Evolutionary conservation across 92 coral and sea anemone species (phyloP), one percentile per base, ranked within the genome.

Genomic region (Epizoanthus scotinus): DNA sequence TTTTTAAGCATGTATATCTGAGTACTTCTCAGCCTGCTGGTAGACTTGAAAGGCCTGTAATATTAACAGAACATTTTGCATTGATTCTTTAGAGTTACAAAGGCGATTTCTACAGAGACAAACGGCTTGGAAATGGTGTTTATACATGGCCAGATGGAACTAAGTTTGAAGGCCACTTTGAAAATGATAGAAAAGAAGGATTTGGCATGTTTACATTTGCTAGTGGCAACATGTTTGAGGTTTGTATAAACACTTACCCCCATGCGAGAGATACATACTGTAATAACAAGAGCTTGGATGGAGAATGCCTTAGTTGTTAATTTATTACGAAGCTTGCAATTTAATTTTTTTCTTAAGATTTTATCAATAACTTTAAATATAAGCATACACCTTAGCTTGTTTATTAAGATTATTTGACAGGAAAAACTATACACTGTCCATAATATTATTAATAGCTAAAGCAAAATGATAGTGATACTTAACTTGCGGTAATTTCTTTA

Each of bases 71-170:
- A 55, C 18, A 14, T 47, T 42, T 66, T 77, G 4, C 2, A 29
- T 79, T 50, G 8, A 53, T 47, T n/a, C 52, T 71, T 27, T 73
- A 96, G 99, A 78, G 90, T 21, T 93, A 96, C 83, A 81, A 78
- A 56, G 99, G 99, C 26, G 84, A 72, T 63, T 96, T 91, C 72
- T 82, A 91, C 55, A 73, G 81, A 40, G 99, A 96, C 79, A 93
- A 71, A 75, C 89, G 91, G 28, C 98, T 87, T 84, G 99, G 99
- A 0, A 91, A 87, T 73, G 99, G 99, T 20, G 80, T 72, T 1
- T 96, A 96, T 55, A 82, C 86, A 8, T 96, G 99, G 99, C 98
- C 98, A 19, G 91, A 93, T 88, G 93, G 94, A 52, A 91, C 99
- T 27, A 91, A 55, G 73, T 96, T 93, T 85, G 91, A 88, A 55